These are phyloP conservation scores for Ceuthmochares aereus DNA, from an alignment of 2,113 vertebrate species.

Conservation along the genomic window DNA sequence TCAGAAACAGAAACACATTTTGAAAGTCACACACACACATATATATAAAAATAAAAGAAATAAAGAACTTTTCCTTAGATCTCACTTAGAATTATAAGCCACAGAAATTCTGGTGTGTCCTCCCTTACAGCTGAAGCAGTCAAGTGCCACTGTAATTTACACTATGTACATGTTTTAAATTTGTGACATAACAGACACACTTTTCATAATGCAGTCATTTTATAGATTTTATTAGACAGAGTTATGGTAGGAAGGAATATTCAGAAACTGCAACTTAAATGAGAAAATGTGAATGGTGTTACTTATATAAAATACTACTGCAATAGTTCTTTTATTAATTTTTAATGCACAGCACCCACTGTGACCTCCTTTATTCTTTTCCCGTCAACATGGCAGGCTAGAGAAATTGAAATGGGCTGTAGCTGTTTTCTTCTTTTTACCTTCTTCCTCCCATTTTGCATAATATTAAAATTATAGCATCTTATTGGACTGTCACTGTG, in stretches of 20 bases:
- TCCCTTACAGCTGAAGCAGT: slow-evolving; percentile 16
- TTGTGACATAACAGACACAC: slow-evolving; percentile 53
- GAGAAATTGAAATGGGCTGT: slow-evolving; percentile 77
- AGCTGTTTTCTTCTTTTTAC: slow-evolving; percentile 32
- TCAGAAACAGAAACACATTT: not conserved
- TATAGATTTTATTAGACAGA: slow-evolving; percentile 73
- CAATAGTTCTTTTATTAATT: slow-evolving; percentile 84
- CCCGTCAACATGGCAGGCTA: slow-evolving; percentile 77
- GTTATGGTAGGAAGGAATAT: slow-evolving; percentile 72
- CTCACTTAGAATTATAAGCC: slow-evolving; percentile 40
- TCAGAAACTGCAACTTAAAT: slow-evolving; percentile 79
- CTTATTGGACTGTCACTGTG: slow-evolving; percentile 43
- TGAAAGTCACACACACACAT: not conserved
- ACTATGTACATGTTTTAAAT: slow-evolving; percentile 45
- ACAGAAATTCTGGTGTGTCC: slow-evolving; percentile 31
- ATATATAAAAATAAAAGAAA: not conserved
- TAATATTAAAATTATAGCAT: slow-evolving; percentile 43
- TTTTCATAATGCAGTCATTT: slow-evolving; percentile 68
- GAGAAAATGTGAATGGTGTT: slow-evolving; percentile 77
- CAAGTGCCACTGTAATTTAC: slow-evolving; percentile 47
- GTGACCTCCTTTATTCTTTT: slow-evolving; percentile 79
- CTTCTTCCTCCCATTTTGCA: slow-evolving; percentile 11
- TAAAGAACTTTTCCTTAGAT: not conserved
- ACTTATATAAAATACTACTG: slow-evolving; percentile 84
- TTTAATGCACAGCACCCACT: slow-evolving; percentile 81